Evolutionary conservation across 2,113 vertebrate genomes (phyloP).

Genomic region (Melanerpes formicivorus): DNA sequence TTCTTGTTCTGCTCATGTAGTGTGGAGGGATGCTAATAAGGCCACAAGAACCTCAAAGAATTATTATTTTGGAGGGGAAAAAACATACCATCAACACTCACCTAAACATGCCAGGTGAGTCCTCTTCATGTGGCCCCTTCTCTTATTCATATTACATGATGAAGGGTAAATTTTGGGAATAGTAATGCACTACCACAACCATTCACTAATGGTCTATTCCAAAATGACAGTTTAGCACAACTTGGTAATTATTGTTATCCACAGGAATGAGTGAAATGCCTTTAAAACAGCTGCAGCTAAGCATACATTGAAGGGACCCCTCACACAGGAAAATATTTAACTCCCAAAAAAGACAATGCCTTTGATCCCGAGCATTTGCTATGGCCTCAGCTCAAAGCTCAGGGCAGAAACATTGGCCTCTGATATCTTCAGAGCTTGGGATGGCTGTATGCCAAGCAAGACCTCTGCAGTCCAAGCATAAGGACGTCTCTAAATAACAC

Average conservation of each 20-base stretch:
- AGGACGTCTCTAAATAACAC: constrained; percentile 36
- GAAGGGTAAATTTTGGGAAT: background rate
- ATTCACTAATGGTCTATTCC: background rate
- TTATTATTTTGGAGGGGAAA: background rate
- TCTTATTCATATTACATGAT: background rate
- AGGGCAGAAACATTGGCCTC: constrained; percentile 30
- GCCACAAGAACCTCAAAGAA: background rate
- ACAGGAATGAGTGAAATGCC: background rate
- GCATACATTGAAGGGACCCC: background rate
- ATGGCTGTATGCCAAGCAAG: constrained; percentile 40
- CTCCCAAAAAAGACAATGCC: background rate
- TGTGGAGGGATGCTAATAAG: background rate
- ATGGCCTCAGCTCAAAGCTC: background rate
- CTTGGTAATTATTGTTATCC: background rate
- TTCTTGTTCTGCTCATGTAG: background rate
- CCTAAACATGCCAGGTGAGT: background rate
- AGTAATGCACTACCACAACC: background rate
- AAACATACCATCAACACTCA: background rate
- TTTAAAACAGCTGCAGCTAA: background rate
- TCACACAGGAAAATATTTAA: background rate
- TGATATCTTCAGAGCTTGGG: constrained; percentile 15
- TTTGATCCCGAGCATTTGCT: constrained; percentile 36
- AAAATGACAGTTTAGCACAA: constrained; percentile 6
- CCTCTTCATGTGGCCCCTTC: background rate
- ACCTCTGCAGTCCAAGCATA: constrained; percentile 22